Evolutionary conservation across 2,113 vertebrate genomes (phyloP).

Genomic region (Argyrosomus japonicus): DNA sequence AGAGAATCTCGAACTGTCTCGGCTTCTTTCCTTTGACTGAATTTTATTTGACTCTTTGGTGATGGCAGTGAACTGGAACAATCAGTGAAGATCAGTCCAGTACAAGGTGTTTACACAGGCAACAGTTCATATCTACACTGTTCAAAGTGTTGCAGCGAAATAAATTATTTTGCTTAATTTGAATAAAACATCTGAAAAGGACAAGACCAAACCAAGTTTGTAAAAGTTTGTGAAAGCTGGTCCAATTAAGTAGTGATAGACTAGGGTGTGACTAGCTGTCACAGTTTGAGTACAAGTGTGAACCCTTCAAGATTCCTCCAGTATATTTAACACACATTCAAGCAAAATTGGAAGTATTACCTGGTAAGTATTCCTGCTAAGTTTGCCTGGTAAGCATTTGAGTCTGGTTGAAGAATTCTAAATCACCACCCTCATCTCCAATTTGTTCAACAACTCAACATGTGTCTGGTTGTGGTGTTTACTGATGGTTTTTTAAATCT

Average conservation of each 20-base stretch:
- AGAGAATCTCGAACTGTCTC: conserved; percentile 19
- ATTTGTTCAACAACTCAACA: no score
- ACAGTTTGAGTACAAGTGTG: background rate
- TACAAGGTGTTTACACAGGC: background rate
- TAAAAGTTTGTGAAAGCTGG: background rate
- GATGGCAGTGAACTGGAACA: background rate
- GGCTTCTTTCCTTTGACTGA: background rate
- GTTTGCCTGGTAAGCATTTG: no score
- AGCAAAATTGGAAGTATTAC: background rate
- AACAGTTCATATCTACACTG: background rate
- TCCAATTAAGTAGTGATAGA: background rate
- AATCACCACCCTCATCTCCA: no score
- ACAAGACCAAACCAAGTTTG: background rate
- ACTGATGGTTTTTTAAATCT: no score
- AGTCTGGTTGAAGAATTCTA: no score
- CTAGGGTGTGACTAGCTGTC: background rate
- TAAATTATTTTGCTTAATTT: background rate
- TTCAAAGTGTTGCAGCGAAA: background rate
- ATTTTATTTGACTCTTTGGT: background rate
- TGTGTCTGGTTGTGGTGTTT: no score
- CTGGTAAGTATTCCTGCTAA: background rate
- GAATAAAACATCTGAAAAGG: background rate
- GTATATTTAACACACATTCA: no score
- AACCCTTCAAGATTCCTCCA: no score
- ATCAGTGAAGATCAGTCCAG: background rate